Conservation (phyloP, 1,140 invertebrate genomes). For the Hycleus phaleratus region DNA sequence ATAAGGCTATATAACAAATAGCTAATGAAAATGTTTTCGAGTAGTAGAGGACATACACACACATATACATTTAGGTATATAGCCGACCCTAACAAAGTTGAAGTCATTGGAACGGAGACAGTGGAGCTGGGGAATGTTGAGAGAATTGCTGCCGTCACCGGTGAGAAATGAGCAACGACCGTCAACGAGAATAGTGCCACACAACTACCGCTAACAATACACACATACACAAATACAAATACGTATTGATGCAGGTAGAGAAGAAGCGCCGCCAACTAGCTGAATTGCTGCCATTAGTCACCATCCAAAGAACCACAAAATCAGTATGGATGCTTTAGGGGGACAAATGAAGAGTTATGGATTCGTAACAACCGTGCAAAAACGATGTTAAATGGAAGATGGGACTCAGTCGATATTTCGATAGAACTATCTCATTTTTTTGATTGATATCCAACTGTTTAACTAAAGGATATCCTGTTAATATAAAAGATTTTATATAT, state of each 20-base stretch:
- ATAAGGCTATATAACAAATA: conserved; percentile 31
- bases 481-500: too few relatives aligned
- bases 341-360: conserved; percentile 39
- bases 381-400: conserved; percentile 32
- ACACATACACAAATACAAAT: background rate
- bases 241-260: conserved; percentile 27
- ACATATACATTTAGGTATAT: too few relatives aligned
- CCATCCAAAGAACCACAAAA: conserved; percentile 30
- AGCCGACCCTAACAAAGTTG: conserved; percentile 31
- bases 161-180: conserved; percentile 34
- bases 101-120: conserved; percentile 33
- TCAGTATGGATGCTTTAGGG: conserved; percentile 30
- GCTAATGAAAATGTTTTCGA: conserved; percentile 39
- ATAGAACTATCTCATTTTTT: too few relatives aligned
- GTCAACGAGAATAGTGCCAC: conserved; percentile 30
- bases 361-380: conserved; percentile 29
- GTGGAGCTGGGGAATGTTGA: conserved; percentile 22
- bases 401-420: conserved; percentile 1
- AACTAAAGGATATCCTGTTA: too few relatives aligned
- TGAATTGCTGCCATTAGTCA: conserved; percentile 37
- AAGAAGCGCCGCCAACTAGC: conserved; percentile 28
- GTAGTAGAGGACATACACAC: conserved; percentile 7
- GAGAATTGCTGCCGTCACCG: conserved; percentile 34
- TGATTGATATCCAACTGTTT: too few relatives aligned
- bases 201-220: conserved; percentile 4